These are phyloP conservation scores for Stenurella melanura DNA, from an alignment of 2,888 invertebrate species.

Conservation along the genomic window DNA sequence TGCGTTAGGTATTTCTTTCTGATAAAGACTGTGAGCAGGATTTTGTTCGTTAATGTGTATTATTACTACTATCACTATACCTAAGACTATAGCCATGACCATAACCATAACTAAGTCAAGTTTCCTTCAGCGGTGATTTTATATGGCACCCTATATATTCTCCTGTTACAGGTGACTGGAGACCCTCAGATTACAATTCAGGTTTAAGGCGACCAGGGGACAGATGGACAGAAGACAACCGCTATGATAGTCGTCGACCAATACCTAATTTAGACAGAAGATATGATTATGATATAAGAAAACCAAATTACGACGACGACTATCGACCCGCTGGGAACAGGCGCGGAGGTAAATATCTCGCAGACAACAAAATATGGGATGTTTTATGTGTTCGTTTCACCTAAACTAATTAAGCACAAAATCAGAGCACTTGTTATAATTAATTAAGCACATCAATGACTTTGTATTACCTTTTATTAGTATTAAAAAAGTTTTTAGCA, in stretches of 20 bases:
- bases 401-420: conserved; percentile 25
- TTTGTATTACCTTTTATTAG: conserved; percentile 21
- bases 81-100: no score
- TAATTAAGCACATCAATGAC: conserved; percentile 31
- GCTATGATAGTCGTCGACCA: conserved; percentile 59
- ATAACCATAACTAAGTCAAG: no score
- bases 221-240: conserved; percentile 57
- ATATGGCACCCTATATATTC: background rate
- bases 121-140: background rate
- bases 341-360: conserved; percentile 69
- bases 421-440: conserved; percentile 32
- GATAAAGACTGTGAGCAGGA: no score
- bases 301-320: conserved; percentile 55
- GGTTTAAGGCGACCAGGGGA: conserved; percentile 47
- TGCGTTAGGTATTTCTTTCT: no score
- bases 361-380: conserved; percentile 64
- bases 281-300: conserved; percentile 26
- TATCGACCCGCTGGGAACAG: conserved; percentile 54
- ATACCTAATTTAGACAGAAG: conserved; percentile 64
- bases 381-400: conserved; percentile 62
- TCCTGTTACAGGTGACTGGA: conserved; percentile 43
- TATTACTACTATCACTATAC: no score
- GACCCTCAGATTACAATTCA: conserved; percentile 40
- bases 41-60: no score
- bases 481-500: conserved; percentile 45